phyloP scores from a whole-genome alignment of 2,797 vertebrate genomes.

The Galaxias olidus region DNA sequence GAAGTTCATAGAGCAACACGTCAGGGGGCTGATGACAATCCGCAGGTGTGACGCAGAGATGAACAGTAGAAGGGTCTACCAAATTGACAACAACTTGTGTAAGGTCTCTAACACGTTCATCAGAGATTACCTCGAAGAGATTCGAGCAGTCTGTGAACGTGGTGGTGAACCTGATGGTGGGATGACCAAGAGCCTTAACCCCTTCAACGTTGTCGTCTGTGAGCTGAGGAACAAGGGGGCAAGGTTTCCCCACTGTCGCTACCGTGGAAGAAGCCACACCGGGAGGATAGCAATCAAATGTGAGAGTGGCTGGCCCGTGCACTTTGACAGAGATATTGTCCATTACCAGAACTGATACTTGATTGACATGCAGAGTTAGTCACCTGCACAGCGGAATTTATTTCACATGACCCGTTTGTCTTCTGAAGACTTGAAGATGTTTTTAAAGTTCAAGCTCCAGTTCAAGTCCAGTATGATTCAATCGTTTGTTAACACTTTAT shows the following conservation, averaged over 20 bases:
- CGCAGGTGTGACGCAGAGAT: not conserved
- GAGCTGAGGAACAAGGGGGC: not conserved
- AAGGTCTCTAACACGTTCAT: slow-evolving; percentile 44
- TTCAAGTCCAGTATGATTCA: no score
- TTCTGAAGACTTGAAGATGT: no score
- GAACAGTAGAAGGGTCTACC: fast-evolving
- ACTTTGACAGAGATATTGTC: slow-evolving; percentile 25
- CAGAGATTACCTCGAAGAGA: fast-evolving
- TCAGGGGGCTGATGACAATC: fast-evolving
- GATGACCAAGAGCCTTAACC: slow-evolving; percentile 11
- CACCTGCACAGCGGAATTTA: no score
- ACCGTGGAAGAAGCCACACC: slow-evolving; percentile 12
- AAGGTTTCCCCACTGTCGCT: slow-evolving; percentile 22
- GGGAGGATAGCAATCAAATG: slow-evolving; percentile 21
- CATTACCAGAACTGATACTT: slow-evolving; percentile 6
- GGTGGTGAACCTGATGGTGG: slow-evolving; percentile 13
- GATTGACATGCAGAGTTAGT: slow-evolving; percentile 7
- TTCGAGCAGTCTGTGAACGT: fast-evolving
- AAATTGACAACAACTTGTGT: not conserved
- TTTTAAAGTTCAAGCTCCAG: no score
- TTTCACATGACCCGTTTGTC: not conserved
- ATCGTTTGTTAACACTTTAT: no score
- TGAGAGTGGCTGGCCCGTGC: slow-evolving; percentile 31
- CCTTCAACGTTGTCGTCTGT: slow-evolving; percentile 36
- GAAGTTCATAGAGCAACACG: slow-evolving; percentile 26